Evolutionary conservation across 2,113 vertebrate genomes (phyloP).

Genomic region (Cottus gobio): DNA sequence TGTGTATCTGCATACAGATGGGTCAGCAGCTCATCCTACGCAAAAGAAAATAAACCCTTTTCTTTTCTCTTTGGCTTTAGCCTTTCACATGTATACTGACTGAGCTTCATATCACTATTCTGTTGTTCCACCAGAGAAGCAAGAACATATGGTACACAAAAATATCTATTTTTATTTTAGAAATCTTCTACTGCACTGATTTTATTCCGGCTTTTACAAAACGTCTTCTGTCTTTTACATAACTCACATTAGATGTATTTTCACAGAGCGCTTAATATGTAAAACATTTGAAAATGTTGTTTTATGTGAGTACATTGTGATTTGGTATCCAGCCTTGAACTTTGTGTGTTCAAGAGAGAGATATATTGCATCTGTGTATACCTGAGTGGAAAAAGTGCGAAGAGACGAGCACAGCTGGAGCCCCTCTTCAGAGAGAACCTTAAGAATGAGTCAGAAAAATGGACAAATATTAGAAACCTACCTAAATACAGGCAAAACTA

Average conservation of each 20-base stretch:
- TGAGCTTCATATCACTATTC: background rate
- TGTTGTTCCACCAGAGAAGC: background rate
- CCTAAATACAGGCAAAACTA: background rate
- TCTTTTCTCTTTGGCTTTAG: background rate
- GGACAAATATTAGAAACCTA: background rate
- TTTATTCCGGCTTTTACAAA: background rate
- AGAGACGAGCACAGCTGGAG: conserved; percentile 91
- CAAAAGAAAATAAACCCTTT: background rate
- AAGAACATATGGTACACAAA: background rate
- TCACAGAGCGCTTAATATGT: background rate
- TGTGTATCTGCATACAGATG: conserved; percentile 6
- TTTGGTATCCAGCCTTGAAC: background rate
- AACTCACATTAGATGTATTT: background rate
- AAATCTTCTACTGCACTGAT: background rate
- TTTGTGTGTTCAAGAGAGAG: conserved; percentile 1
- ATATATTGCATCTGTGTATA: conserved; percentile 63
- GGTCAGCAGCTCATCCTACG: background rate
- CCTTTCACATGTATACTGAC: background rate
- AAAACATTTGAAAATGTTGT: background rate
- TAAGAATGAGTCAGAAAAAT: conserved; percentile 21
- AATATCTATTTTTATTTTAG: background rate
- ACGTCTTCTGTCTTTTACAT: background rate
- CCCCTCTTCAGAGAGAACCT: conserved; percentile 94
- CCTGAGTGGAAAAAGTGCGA: conserved; percentile 90
- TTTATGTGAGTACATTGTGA: background rate